A percentile compares a stretch with the other conserved stretches of the same genome.
Evolutionary conservation across 2,888 invertebrate species (phyloP).

Genomic region (Acleris holmiana): DNA sequence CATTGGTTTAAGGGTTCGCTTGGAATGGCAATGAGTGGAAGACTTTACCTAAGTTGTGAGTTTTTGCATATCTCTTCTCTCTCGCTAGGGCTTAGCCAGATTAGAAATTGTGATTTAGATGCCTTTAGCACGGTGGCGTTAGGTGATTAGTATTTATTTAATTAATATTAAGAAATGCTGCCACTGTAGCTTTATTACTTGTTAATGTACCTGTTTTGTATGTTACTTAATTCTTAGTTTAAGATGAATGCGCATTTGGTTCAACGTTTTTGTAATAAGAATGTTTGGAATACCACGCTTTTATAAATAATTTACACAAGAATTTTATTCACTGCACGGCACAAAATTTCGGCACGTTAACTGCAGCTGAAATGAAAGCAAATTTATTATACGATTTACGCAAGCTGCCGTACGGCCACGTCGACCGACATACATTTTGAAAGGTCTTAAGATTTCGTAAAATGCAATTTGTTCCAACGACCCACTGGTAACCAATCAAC

Average conservation of each 20-base stretch:
- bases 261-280: background rate
- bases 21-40: constrained; percentile 17
- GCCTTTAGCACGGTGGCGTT: constrained; percentile 72
- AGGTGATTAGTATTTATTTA: constrained; percentile 37
- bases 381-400: too few species aligned
- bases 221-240: constrained; percentile 9
- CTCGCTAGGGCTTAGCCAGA: constrained; percentile 70
- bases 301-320: too few species aligned
- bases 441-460: too few species aligned
- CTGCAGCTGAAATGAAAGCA: too few species aligned
- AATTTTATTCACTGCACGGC: too few species aligned
- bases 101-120: constrained; percentile 78
- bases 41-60: constrained; percentile 66
- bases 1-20: background rate
- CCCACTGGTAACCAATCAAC: too few species aligned
- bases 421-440: too few species aligned
- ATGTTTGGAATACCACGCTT: too few species aligned
- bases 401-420: too few species aligned
- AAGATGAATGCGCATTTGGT: background rate
- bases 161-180: constrained; percentile 52
- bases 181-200: constrained; percentile 69
- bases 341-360: too few species aligned
- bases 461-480: too few species aligned
- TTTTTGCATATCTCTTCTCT: constrained; percentile 75
- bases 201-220: constrained; percentile 23